Base-by-base conservation (phyloP, 2,797 vertebrate genomes). In the Telmatherina bonti region DNA sequence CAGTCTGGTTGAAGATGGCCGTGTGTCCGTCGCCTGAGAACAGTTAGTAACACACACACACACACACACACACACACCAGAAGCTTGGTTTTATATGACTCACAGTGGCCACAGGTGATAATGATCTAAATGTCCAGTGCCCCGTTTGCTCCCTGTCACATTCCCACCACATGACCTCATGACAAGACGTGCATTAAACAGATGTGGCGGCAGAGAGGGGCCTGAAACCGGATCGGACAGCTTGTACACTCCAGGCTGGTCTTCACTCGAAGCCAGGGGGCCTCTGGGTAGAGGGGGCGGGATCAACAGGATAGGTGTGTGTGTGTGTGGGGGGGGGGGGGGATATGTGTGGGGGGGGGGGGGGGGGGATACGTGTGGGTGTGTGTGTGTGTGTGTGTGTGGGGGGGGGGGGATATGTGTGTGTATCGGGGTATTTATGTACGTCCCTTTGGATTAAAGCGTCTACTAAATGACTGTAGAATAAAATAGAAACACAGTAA, bases 191-290 rank as follows among this genome's bases (percentile, higher is more conserved):
- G 91, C 84, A 90, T 93, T 93, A 91, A 93, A 91, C 90, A 93
- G 91, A 93, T 91, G 90, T 92, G 88, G 85, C 84, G 84, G 76
- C 90, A 88, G 81, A 62, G 88, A 86, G 88, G 80, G 87, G 86
- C 83, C 85, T 91, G 90, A 92, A 92, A 93, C 90, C 82, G 88
- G 89, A 93, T 85, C 90, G 91, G 89, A 89, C 79, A 85, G 89
- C 76, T 83, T 76, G 72, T 87, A 86, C 85, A 82, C 87, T 87
- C 85, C 80, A 72, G 51, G 52, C 87, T 86, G 85, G 81, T 85
- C 89, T 79, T 92, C 89, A 65, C 72, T 90, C 91, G 91, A 91
- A 91, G 91, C 84, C 79, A 72, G 63, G 88, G 89, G 90, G 85
- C 90, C 89, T 90, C 85, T 22, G 76, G 70, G 81, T 87, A 75